Evolutionary conservation across 1,140 invertebrate genomes (phyloP), one percentile per base, ranked within the genome.

Genomic region (Microplitis mediator): DNA sequence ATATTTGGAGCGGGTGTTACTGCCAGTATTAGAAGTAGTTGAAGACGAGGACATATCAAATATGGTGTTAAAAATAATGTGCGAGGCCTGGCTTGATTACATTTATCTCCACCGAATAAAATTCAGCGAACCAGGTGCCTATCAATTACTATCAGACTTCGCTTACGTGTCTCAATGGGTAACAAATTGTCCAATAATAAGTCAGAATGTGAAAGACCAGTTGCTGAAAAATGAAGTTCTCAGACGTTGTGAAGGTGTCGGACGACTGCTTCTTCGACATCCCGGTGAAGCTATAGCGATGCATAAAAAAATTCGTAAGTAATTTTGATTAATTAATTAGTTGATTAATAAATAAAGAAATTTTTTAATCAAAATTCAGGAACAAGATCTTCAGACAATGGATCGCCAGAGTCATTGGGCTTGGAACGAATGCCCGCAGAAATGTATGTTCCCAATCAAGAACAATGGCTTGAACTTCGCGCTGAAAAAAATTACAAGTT

Each of bases 401-500:
- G 75, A 35, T 84, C 83, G 0, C 77, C 79, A 1, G 77, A 81
- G 73, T 84, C 82, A 5, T 71, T 79, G 2, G 79, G 82, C n/a
- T 50, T 84, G 62, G 88, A 90, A 36, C 81, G 89, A 75, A 90
- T 95, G 90, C 94, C 94, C 0, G 92, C 94, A 0, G 94, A 95
- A 85, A 95, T 95, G 94, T 95, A 95, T 78, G 94, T 95, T 1
- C 93, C 94, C 0, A 95, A 95, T 84, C 94, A 95, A 84, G 92
- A 95, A 82, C 92, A 95, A 77, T 95, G 94, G 94, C 87, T 95
- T 3, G 91, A 93, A 72, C 83, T 95, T 23, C 89, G 93, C 11
- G 92, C 92, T 5, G 84, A 84, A 50, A 89, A 89, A 72, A 50
- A 67, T 63, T 80, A 75, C 23, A 79, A 75, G 62, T 83, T 84